phyloP scores from a whole-genome alignment of 2,797 vertebrate species.

The Halcyon smyrnensis region DNA sequence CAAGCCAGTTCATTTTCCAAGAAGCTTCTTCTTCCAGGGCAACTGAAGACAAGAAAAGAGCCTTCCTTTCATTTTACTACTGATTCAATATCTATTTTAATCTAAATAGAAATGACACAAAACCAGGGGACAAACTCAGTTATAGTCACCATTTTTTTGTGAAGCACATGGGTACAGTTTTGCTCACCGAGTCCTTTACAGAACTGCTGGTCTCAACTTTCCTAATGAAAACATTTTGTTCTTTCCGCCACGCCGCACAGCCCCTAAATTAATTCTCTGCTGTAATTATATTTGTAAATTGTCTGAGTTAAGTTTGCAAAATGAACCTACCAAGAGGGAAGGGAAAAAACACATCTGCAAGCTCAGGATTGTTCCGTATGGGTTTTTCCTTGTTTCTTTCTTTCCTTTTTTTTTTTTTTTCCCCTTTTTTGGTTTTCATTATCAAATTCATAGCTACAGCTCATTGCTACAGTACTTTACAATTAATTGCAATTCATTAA shows the following conservation, averaged over 20 bases:
- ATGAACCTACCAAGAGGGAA: neutral
- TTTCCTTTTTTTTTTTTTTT: neutral
- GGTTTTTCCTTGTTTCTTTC: neutral
- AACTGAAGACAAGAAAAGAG: neutral
- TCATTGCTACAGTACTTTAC: constrained; percentile 9
- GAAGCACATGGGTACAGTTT: neutral
- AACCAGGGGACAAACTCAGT: neutral
- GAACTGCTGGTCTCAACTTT: neutral
- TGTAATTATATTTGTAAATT: constrained; percentile 54
- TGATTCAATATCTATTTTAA: neutral
- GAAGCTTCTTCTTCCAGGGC: neutral
- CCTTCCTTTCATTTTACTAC: neutral
- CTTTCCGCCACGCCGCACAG: constrained; percentile 6
- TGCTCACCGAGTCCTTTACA: neutral
- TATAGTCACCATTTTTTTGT: neutral
- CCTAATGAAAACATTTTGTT: constrained; percentile 41
- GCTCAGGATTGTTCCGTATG: constrained; percentile 16
- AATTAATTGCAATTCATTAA: constrained; percentile 76
- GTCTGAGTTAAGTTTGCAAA: constrained; percentile 31
- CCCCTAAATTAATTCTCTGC: constrained; percentile 13
- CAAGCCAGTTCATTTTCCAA: neutral
- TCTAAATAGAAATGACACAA: neutral
- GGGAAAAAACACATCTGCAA: neutral
- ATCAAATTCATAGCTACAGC: constrained; percentile 51
- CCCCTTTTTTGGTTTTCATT: neutral